These are phyloP conservation scores for Eristalis pertinax DNA, from an alignment of 2,888 invertebrate genomes.

Conservation along the genomic window DNA sequence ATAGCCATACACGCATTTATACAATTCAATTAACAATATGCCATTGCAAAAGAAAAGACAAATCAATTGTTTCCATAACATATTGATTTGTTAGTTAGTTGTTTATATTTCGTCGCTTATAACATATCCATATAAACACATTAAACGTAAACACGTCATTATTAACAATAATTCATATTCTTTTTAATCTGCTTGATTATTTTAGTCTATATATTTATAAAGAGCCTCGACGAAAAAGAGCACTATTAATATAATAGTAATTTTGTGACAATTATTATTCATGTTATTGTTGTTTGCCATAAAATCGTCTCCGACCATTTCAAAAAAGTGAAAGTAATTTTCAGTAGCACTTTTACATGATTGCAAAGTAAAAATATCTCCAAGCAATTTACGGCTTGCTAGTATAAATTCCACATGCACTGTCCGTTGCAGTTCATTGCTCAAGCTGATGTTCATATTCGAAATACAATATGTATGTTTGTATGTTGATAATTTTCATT, in stretches of 20 bases:
- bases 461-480: not conserved
- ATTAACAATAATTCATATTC: too few relatives aligned
- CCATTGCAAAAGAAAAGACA: too few relatives aligned
- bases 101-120: too few relatives aligned
- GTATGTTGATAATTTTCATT: not conserved
- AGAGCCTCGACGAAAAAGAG: not conserved
- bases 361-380: slow-evolving; percentile 47
- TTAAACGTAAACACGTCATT: too few relatives aligned
- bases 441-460: slow-evolving; percentile 40
- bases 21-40: too few relatives aligned
- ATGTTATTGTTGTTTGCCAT: slow-evolving; percentile 39
- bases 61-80: too few relatives aligned
- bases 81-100: too few relatives aligned
- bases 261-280: not conserved
- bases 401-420: slow-evolving; percentile 50
- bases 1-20: too few relatives aligned
- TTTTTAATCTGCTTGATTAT: too few relatives aligned
- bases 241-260: not conserved
- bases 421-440: slow-evolving; percentile 55
- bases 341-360: slow-evolving; percentile 58
- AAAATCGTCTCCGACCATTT: slow-evolving; percentile 44
- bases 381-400: slow-evolving; percentile 13
- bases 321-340: slow-evolving; percentile 66
- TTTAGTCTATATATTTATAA: not conserved
- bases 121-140: too few relatives aligned